Base-by-base conservation (phyloP, 37 sponge, comb jelly and placozoan species). In the Dysidea cf. avara region DNA sequence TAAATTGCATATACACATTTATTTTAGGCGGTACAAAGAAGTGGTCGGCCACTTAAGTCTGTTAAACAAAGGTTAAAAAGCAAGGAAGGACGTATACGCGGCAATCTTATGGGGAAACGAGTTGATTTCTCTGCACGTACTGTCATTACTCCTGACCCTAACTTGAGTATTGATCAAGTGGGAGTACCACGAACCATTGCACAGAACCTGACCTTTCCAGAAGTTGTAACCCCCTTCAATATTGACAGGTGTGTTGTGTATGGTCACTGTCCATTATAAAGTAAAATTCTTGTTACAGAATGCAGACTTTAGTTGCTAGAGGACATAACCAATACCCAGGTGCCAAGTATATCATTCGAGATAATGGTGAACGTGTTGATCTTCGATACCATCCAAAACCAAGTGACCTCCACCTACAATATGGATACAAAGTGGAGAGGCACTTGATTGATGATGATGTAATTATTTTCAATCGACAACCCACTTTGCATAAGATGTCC, bases 61-160 rank as follows among this genome's bases (percentile, higher is more conserved):
- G 66, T 99, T 60, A 99, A 99, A 63, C 94, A 95, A 64, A 47
- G 99, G 40, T 77, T 99, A 38, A 99, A 99, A 70, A 84, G 86
- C 65, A 99, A 99, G 58, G 99, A 99, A 80, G 99, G 99, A 0
- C 87, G 99, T 60, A 88, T 99, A 22, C 75, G 99, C 39, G 99
- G 99, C 1, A 99, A 99, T 71, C 67, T 99, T 66, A 99, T 99
- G 99, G 99, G 99, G 40, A 99, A 99, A 72, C 85, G 99, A 60
- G 99, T 99, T n/a, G 99, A 99, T 65, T 99, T 99, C 68, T 99
- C 99, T 0, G 96, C 99, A 1, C 93, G 99, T 53, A 92, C 99
- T 26, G 99, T 99, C 43, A 99, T 99, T 79, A 95, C 96, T 40
- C 96, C 96, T 14, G 99, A 99, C 74, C 78, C 94, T 39, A 99